Evolutionary conservation across 1,140 invertebrate genomes (phyloP).

Genomic region (Heliconius hermathena): DNA sequence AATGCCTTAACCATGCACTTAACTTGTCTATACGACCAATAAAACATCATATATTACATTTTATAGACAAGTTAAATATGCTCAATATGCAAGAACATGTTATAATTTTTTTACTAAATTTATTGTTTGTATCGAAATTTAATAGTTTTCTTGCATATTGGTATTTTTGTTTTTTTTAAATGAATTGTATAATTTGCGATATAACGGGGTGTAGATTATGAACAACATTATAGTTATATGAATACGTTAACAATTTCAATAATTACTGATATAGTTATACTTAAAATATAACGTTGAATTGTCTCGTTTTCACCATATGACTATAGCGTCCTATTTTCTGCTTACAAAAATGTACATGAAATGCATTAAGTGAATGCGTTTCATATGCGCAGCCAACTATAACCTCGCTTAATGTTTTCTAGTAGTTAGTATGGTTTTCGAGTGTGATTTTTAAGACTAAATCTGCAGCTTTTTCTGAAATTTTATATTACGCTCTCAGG

Average conservation of each 20-base stretch:
- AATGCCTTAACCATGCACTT: constrained; percentile 34
- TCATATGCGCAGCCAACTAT: constrained; percentile 62
- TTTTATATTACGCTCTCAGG: constrained; percentile 57
- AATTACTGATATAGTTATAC: not conserved
- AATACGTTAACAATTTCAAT: constrained; percentile 5
- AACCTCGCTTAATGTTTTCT: constrained; percentile 72
- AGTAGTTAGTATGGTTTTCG: constrained; percentile 74
- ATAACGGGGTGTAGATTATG: constrained; percentile 14
- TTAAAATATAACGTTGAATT: constrained; percentile 43
- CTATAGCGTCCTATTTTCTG: constrained; percentile 49
- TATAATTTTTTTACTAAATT: not conserved
- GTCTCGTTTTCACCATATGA: constrained; percentile 18
- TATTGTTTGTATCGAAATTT: not conserved
- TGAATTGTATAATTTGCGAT: constrained; percentile 12
- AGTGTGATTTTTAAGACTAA: constrained; percentile 70
- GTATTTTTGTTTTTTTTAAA: not conserved
- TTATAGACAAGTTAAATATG: constrained; percentile 7
- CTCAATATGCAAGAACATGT: not conserved
- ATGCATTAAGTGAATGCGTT: constrained; percentile 56
- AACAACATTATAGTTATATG: constrained; percentile 20
- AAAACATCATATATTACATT: not conserved
- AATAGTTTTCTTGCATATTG: constrained; percentile 11
- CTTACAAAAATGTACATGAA: constrained; percentile 60
- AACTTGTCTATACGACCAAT: constrained; percentile 19
- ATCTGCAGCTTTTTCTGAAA: constrained; percentile 68